Evolutionary conservation across 2,113 vertebrate genomes (phyloP).

Genomic region (Lycocorax pyrrhopterus): DNA sequence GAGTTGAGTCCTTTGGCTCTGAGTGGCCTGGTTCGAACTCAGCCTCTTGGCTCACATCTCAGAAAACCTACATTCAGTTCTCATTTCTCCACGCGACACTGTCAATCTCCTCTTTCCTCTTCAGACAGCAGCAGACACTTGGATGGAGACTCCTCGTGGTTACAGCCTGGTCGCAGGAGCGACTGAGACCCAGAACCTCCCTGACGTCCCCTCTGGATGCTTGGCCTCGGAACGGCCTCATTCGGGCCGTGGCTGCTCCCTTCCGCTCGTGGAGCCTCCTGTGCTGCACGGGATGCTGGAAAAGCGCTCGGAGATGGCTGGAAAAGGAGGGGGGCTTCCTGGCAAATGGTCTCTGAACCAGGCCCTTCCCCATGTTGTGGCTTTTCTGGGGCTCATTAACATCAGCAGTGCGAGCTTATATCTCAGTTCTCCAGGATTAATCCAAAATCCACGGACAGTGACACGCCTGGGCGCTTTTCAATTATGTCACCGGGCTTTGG

Average conservation of each 20-base stretch:
- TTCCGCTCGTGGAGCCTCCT: accelerated
- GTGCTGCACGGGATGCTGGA: accelerated
- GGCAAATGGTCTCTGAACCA: accelerated
- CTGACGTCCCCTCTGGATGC: neutral
- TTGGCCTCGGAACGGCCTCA: neutral
- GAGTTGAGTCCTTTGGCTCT: neutral
- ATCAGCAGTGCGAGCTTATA: neutral
- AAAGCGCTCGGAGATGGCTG: neutral
- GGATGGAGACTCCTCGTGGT: neutral
- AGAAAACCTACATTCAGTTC: neutral
- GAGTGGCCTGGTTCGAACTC: neutral
- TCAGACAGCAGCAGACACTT: neutral
- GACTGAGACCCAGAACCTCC: neutral
- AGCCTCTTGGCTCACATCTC: neutral
- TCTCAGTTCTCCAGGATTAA: neutral
- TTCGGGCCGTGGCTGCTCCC: neutral
- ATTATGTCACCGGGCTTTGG: neutral
- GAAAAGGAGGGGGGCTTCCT: neutral
- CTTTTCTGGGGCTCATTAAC: neutral
- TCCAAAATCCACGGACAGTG: neutral
- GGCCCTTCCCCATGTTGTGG: neutral
- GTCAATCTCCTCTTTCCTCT: neutral
- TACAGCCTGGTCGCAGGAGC: neutral
- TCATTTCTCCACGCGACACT: neutral
- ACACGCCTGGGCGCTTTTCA: neutral